phyloP scores from a whole-genome alignment of 1,140 invertebrate genomes.

The Drosophila trapezifrons region DNA sequence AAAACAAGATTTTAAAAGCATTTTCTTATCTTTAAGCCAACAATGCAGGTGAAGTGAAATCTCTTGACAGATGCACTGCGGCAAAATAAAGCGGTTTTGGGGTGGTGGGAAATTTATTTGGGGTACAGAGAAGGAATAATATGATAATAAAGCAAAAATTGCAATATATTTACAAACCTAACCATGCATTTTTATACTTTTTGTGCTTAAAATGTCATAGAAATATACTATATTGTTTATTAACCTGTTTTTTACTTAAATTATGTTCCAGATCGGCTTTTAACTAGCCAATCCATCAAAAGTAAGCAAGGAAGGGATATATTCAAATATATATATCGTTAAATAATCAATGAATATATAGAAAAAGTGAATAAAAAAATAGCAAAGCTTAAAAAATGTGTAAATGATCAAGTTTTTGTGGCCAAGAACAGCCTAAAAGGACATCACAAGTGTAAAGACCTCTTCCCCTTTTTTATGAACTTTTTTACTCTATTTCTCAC shows the following conservation, averaged over 20 bases:
- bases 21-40: slow-evolving; percentile 60
- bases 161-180: too few species aligned
- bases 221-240: background rate
- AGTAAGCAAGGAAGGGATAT: background rate
- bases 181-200: too few species aligned
- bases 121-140: too few species aligned
- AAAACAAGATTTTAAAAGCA: slow-evolving; percentile 55
- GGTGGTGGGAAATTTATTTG: background rate
- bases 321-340: background rate
- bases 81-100: background rate
- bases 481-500: slow-evolving; percentile 1
- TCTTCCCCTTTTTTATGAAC: background rate
- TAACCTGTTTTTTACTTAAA: background rate
- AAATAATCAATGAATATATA: background rate
- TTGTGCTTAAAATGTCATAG: background rate
- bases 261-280: background rate
- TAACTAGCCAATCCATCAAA: background rate
- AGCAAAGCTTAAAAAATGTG: slow-evolving; percentile 18
- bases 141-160: too few species aligned
- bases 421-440: slow-evolving; percentile 55
- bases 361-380: background rate
- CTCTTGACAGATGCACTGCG: background rate
- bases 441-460: slow-evolving; percentile 11
- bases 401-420: slow-evolving; percentile 66
- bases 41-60: slow-evolving; percentile 34